These are phyloP conservation scores for Zelostemma sp. DNA, from an alignment of 1,140 invertebrate species.

Conservation along the genomic window DNA sequence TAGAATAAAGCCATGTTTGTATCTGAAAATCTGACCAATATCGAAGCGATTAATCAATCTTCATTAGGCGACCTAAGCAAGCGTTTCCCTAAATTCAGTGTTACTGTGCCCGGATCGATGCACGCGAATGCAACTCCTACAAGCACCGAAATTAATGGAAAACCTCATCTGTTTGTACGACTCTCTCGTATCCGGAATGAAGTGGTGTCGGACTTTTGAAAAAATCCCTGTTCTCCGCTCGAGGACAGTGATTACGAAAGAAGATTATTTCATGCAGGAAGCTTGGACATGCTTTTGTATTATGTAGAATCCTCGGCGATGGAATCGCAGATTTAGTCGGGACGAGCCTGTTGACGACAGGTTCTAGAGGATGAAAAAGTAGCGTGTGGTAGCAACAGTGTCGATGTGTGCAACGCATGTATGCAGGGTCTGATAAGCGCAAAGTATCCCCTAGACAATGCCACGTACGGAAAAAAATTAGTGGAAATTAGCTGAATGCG, in stretches of 20 bases:
- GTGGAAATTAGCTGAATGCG: slow-evolving; percentile 41
- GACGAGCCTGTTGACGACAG: slow-evolving; percentile 43
- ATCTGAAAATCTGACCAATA: neutral
- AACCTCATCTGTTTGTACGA: slow-evolving; percentile 6
- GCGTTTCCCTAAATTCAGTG: neutral
- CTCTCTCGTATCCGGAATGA: slow-evolving; percentile 32
- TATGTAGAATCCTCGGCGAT: slow-evolving; percentile 56
- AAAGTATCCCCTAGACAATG: slow-evolving; percentile 41
- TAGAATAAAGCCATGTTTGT: too few relatives aligned
- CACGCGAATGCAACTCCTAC: neutral
- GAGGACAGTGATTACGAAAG: slow-evolving; percentile 50
- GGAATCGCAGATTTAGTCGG: slow-evolving; percentile 35
- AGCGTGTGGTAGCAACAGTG: slow-evolving; percentile 26
- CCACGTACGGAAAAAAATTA: slow-evolving; percentile 35
- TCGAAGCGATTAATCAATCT: neutral
- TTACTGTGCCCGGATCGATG: neutral
- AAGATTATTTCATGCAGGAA: slow-evolving; percentile 63
- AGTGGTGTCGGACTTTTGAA: slow-evolving; percentile 54
- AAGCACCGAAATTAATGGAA: too few relatives aligned
- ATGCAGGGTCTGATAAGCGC: slow-evolving; percentile 39
- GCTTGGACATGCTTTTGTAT: slow-evolving; percentile 50
- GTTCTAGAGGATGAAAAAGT: slow-evolving; percentile 29
- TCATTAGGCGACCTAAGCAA: slow-evolving; percentile 1
- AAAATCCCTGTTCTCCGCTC: slow-evolving; percentile 48
- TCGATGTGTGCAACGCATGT: slow-evolving; percentile 31